phyloP scores from a whole-genome alignment of 2,888 invertebrate genomes.

The Drosophila cognata region DNA sequence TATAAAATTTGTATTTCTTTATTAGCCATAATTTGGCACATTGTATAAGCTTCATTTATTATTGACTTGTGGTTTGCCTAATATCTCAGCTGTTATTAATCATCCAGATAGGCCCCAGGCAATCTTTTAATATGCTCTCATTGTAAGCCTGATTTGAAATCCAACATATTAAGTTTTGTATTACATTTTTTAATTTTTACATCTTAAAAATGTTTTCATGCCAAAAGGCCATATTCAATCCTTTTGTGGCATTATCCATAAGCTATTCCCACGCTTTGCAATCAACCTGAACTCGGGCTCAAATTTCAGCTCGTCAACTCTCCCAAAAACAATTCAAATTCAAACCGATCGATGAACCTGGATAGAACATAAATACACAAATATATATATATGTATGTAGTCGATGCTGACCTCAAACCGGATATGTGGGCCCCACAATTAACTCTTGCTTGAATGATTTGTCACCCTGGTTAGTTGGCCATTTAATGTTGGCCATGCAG shows the following conservation, averaged over 20 bases:
- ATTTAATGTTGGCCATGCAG: conserved; percentile 11
- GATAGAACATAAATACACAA: conserved; percentile 1
- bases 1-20: neutral
- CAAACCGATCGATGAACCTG: conserved; percentile 30
- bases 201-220: neutral
- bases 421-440: conserved; percentile 41
- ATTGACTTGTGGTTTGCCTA: neutral
- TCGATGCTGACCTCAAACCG: conserved; percentile 49
- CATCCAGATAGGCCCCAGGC: neutral
- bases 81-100: neutral
- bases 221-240: neutral
- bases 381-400: neutral
- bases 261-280: neutral
- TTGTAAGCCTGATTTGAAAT: neutral
- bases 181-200: neutral
- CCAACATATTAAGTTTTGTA: neutral
- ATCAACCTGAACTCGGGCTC: neutral
- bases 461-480: conserved; percentile 29
- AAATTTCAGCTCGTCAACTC: neutral
- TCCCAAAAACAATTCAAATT: neutral
- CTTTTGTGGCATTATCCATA: neutral
- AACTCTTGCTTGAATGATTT: conserved; percentile 48
- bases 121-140: neutral
- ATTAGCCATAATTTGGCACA: neutral
- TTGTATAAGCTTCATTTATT: neutral